phyloP scores from a whole-genome alignment of 2,888 invertebrate genomes.

The Melanargia galathea region DNA sequence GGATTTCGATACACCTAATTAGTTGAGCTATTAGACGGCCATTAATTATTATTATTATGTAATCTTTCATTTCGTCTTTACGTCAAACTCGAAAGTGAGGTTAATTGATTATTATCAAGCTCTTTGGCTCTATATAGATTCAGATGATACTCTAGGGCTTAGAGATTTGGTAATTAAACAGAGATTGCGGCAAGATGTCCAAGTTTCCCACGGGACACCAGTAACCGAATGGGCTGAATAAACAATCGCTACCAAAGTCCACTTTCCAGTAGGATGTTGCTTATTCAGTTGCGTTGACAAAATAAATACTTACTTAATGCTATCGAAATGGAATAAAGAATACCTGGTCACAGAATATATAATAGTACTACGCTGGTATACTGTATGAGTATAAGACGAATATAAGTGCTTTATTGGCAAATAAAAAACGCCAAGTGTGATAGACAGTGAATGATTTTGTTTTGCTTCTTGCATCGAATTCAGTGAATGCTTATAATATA shows the following conservation, averaged over 20 bases:
- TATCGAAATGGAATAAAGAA: too few species aligned
- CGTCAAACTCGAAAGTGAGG: neutral
- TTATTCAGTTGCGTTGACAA: neutral
- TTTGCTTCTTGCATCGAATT: too few species aligned
- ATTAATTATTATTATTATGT: neutral
- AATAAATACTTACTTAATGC: too few species aligned
- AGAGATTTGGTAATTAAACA: conserved; percentile 12
- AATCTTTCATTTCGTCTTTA: neutral
- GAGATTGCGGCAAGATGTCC: neutral
- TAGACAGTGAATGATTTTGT: too few species aligned
- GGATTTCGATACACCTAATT: too few species aligned
- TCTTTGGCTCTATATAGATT: neutral
- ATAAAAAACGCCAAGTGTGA: too few species aligned
- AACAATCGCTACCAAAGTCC: neutral
- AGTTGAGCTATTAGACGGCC: too few species aligned
- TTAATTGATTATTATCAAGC: neutral
- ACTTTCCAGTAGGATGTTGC: neutral
- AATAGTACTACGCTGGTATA: too few species aligned
- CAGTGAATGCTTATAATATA: too few species aligned
- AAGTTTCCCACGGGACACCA: neutral
- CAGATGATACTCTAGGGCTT: neutral
- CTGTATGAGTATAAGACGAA: too few species aligned
- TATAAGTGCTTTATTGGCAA: too few species aligned
- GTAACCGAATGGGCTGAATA: conserved; percentile 6
- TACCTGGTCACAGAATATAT: too few species aligned